A percentile compares a stretch with the other conserved stretches of the same genome.
Conservation (phyloP, 2,888 invertebrate species). For the Drosophila recens region DNA sequence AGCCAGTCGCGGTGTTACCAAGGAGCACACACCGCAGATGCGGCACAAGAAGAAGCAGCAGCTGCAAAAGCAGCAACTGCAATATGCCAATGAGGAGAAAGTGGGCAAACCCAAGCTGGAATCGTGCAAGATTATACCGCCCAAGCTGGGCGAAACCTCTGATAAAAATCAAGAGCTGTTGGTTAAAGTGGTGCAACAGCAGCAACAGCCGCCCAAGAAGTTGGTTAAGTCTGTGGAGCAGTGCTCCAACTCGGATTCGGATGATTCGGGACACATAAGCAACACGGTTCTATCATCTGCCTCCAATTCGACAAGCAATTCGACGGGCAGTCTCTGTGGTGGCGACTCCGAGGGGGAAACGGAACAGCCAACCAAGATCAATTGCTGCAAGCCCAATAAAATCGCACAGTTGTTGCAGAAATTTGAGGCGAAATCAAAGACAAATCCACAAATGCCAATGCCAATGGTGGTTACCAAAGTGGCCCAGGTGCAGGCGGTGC, state of each 20-base stretch:
- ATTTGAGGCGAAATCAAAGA: constrained; percentile 75
- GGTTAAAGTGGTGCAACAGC: constrained; percentile 79
- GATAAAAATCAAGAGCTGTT: constrained; percentile 83
- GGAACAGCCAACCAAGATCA: constrained; percentile 14
- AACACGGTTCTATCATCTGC: constrained; percentile 84
- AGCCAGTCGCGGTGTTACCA: constrained; percentile 49
- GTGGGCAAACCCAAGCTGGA: constrained; percentile 79
- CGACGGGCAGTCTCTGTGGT: constrained; percentile 67
- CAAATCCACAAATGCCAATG: constrained; percentile 16
- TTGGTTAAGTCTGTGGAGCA: constrained; percentile 42
- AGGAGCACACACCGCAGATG: constrained; percentile 55
- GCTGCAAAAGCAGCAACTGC: constrained; percentile 58
- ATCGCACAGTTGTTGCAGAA: constrained; percentile 81
- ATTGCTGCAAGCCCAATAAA: constrained; percentile 70
- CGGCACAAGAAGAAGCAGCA: constrained; percentile 60
- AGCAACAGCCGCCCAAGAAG: constrained; percentile 11
- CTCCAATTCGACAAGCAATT: constrained; percentile 55
- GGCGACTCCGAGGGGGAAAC: constrained; percentile 68
- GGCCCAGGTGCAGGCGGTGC: constrained; percentile 83
- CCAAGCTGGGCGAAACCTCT: constrained; percentile 82
- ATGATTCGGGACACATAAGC: constrained; percentile 93
- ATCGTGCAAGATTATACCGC: constrained; percentile 84
- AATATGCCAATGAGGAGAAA: constrained; percentile 83
- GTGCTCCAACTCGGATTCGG: constrained; percentile 86
- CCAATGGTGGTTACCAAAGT: constrained; percentile 57